Percentiles rank a stretch among this genome's conserved stretches.
These are phyloP conservation scores for Microplitis manilae DNA, from an alignment of 2,888 invertebrate species.

Conservation along the genomic window DNA sequence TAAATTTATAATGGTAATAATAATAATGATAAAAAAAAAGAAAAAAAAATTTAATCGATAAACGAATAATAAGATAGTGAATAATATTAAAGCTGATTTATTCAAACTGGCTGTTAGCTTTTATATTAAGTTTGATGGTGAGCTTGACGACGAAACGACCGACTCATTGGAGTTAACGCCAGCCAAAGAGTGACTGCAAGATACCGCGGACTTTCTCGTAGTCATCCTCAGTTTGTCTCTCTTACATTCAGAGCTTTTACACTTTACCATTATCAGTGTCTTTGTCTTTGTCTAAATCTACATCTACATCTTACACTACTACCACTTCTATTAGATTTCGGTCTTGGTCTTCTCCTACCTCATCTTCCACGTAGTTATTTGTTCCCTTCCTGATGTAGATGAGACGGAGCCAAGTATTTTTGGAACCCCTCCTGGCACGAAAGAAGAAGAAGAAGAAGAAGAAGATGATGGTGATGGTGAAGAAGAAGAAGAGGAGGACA, in stretches of 20 bases:
- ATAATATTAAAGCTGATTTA: conserved; percentile 2
- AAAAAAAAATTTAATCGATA: background rate
- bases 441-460: conserved; percentile 17
- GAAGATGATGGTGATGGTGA: conserved; percentile 6
- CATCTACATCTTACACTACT: conserved; percentile 30
- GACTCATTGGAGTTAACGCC: conserved; percentile 59
- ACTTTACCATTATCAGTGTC: conserved; percentile 36
- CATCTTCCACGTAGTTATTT: conserved; percentile 35
- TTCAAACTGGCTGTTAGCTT: background rate
- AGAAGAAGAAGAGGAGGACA: background rate
- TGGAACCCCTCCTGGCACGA: conserved; percentile 45
- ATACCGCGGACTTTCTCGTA: conserved; percentile 49
- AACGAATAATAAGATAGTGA: background rate
- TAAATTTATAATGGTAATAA: background rate
- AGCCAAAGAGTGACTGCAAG: conserved; percentile 59
- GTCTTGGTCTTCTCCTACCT: conserved; percentile 39
- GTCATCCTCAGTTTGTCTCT: conserved; percentile 48
- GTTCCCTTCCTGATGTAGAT: conserved; percentile 43
- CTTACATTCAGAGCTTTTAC: conserved; percentile 21
- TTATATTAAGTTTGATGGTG: background rate
- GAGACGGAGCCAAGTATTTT: conserved; percentile 47
- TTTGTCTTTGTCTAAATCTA: conserved; percentile 24
- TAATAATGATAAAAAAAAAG: background rate
- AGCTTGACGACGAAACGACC: background rate
- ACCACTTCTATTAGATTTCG: conserved; percentile 43